Conservation (phyloP, 2,888 invertebrate species). For the Lingula anatina region DNA sequence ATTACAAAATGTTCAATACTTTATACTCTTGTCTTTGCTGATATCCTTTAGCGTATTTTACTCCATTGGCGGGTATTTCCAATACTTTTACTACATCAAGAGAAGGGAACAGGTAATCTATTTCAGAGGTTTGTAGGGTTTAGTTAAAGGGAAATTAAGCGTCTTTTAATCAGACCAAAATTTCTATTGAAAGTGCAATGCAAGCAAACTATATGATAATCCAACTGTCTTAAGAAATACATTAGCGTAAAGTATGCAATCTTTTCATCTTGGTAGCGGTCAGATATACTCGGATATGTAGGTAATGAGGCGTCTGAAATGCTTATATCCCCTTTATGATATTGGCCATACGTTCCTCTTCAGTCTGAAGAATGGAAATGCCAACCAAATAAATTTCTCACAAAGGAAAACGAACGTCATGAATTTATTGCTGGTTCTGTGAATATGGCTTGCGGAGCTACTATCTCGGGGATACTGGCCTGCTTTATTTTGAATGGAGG, state of each 20-base stretch:
- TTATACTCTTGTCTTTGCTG: constrained; percentile 30
- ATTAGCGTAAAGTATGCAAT: too few species aligned
- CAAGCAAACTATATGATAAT: too few species aligned
- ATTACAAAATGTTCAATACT: constrained; percentile 17
- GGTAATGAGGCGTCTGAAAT: too few species aligned
- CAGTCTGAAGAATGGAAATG: constrained; percentile 68
- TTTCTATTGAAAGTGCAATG: too few species aligned
- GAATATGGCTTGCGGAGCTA: constrained; percentile 58
- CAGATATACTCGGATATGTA: too few species aligned
- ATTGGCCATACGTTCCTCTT: background rate
- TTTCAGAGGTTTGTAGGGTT: background rate
- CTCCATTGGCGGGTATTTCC: constrained; percentile 60
- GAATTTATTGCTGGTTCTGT: constrained; percentile 64
- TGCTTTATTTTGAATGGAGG: constrained; percentile 66
- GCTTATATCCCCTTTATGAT: background rate
- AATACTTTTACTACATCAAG: constrained; percentile 70
- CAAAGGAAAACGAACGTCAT: constrained; percentile 64
- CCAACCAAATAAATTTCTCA: constrained; percentile 66
- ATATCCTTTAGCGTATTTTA: constrained; percentile 63
- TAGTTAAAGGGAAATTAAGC: background rate
- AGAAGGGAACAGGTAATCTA: constrained; percentile 54
- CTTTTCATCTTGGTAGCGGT: too few species aligned
- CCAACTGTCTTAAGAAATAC: too few species aligned
- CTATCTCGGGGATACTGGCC: constrained; percentile 61
- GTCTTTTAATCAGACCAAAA: too few species aligned